Percentiles rank a stretch among this genome's conserved stretches.
phyloP scores from a whole-genome alignment of 2,797 vertebrate genomes.

The Smutsia temminckii region DNA sequence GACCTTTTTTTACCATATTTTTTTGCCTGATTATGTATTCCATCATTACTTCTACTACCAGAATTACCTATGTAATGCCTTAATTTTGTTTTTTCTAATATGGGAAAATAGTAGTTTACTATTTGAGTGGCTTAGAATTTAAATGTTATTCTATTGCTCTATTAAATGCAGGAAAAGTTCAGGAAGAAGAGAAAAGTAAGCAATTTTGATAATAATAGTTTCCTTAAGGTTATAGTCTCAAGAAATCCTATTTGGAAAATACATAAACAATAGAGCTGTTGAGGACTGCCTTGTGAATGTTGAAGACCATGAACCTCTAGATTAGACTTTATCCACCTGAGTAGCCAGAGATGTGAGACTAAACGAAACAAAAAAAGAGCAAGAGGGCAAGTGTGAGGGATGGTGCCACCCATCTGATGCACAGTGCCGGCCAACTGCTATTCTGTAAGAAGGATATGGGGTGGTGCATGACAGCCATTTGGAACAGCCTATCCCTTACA shows the following conservation, averaged over 20 bases:
- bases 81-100: neutral
- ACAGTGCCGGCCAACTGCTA: neutral
- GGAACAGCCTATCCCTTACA: neutral
- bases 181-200: neutral
- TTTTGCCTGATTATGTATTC: neutral
- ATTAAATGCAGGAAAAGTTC: neutral
- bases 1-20: neutral
- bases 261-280: neutral
- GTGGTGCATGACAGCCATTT: neutral
- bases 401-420: neutral
- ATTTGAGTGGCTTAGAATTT: neutral
- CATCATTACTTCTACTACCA: neutral
- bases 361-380: fast-evolving
- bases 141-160: neutral
- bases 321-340: neutral
- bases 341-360: neutral
- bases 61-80: neutral
- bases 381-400: too few species aligned
- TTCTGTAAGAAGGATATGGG: neutral
- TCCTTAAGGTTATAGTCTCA: neutral
- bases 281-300: neutral
- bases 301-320: neutral
- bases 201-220: neutral
- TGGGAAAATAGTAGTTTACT: neutral
- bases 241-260: constrained; percentile 29